Percentiles rank a stretch among this genome's conserved stretches.
phyloP scores from a whole-genome alignment of 1,140 invertebrate species.

The Aradophagus sp. region DNA sequence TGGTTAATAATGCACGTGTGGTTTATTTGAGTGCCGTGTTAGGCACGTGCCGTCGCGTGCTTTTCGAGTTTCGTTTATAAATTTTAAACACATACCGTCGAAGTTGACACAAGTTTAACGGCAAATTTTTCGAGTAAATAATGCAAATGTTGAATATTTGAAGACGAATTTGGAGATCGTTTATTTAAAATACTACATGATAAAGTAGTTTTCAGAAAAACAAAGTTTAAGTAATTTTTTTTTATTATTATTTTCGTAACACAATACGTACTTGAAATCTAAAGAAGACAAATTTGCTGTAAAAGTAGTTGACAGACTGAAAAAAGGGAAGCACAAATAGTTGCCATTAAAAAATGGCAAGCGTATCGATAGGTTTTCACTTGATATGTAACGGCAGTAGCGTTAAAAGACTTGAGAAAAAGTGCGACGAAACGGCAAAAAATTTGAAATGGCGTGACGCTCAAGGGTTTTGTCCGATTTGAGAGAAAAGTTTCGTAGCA shows the following conservation, averaged over 20 bases:
- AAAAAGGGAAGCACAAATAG: conserved; percentile 33
- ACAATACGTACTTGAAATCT: conserved; percentile 17
- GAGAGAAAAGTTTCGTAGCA: conserved; percentile 19
- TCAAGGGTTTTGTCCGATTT: conserved; percentile 21
- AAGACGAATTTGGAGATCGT: no score
- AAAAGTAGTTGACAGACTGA: no score
- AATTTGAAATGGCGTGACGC: conserved; percentile 25
- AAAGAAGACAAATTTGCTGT: no score
- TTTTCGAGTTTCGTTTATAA: no score
- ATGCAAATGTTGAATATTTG: no score
- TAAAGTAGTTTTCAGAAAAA: conserved; percentile 8
- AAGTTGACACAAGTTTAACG: no score
- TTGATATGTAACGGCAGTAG: conserved; percentile 14
- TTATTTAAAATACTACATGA: not conserved
- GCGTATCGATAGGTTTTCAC: conserved; percentile 3
- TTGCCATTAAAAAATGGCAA: conserved; percentile 34
- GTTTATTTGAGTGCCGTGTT: no score
- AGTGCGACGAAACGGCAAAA: conserved; percentile 35
- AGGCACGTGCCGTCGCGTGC: no score
- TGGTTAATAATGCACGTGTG: no score
- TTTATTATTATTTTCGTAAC: conserved; percentile 17
- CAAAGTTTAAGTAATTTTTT: conserved; percentile 1
- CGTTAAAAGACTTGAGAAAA: conserved; percentile 6
- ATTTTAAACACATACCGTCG: no score
- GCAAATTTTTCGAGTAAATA: no score